Evolutionary conservation across 1,140 invertebrate genomes (phyloP), one percentile per base, ranked within the genome.

Genomic region (Hesperophylax magnus): DNA sequence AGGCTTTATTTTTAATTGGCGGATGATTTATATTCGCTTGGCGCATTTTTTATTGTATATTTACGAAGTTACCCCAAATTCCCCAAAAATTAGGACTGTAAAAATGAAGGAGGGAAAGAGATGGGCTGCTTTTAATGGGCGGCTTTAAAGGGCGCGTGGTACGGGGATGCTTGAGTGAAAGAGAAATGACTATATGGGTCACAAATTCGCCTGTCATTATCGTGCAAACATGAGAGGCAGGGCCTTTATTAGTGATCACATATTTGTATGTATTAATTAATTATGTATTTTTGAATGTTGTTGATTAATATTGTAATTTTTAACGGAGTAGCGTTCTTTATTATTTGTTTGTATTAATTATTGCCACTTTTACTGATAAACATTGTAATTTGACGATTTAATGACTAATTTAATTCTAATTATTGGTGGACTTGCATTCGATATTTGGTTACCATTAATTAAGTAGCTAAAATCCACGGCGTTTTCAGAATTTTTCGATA

Each of bases 201-300:
- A 84, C 82, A 84, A 84, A 84, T 84, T 84, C 82, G 74, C 56
- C 80, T 84, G 82, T 84, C 82, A 84, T 84, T 84, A 84, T 84
- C 82, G 79, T 77, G 39, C 82, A 79, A 81, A 77, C 76, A 77
- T 67, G 34, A 65, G 76, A 77, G 76, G 34, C 34, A 4, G 60
- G 60, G 61, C 9, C 60, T 65, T 77, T 27, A 65, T 65, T 67
- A 76, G 72, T 24, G 52, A 67, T 61, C n/a, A 77, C 18, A 47
- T 77, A 77, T 77, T 77, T 17, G 24, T 67, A 47, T 77, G 63
- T 60, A 65, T 61, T 65, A 77, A 52, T 24, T 65, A 24, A 53
- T 47, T 77, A 77, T 77, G 20, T 18, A 27, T 53, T 77, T 17
- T 15, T 15, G n/a, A 58, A 1, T 58, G 5, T 14, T n/a, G 1